These are phyloP conservation scores for Drosophila bunnanda DNA, from an alignment of 2,888 invertebrate species.

Conservation along the genomic window DNA sequence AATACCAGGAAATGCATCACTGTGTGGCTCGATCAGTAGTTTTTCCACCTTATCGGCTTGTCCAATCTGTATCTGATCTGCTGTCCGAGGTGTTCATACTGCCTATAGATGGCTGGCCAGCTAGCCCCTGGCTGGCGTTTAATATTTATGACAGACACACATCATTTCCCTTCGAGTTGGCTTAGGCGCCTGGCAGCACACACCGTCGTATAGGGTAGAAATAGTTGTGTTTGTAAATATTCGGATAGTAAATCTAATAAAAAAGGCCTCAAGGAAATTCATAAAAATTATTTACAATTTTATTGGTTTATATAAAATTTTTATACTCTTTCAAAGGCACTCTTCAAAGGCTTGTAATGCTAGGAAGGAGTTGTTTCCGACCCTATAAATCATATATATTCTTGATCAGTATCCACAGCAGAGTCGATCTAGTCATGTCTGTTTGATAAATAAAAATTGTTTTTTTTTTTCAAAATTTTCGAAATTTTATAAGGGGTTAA, in stretches of 20 bases:
- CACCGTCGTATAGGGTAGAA: not conserved
- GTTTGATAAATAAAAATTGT: no score
- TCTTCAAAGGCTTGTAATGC: no score
- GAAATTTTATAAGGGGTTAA: no score
- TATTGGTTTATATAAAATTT: not conserved
- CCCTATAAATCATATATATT: no score
- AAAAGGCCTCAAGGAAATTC: not conserved
- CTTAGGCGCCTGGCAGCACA: slow-evolving; percentile 10
- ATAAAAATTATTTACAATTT: no score
- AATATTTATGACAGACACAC: slow-evolving; percentile 37
- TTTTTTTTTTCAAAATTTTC: no score
- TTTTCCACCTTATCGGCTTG: slow-evolving; percentile 42
- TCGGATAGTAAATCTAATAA: not conserved
- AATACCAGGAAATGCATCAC: slow-evolving; percentile 52
- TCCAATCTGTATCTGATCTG: slow-evolving; percentile 40
- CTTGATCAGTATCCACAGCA: no score
- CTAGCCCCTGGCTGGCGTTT: slow-evolving; percentile 13
- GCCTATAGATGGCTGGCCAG: no score
- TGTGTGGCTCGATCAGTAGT: slow-evolving; percentile 35
- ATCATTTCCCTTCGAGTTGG: slow-evolving; percentile 29
- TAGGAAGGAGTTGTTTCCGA: no score
- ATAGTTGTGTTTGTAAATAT: slow-evolving; percentile 9
- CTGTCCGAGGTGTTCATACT: slow-evolving; percentile 23
- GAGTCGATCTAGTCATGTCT: no score
- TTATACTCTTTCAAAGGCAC: accelerated